phyloP scores from a whole-genome alignment of 2,888 invertebrate species.

The Stictocephala bisonia region DNA sequence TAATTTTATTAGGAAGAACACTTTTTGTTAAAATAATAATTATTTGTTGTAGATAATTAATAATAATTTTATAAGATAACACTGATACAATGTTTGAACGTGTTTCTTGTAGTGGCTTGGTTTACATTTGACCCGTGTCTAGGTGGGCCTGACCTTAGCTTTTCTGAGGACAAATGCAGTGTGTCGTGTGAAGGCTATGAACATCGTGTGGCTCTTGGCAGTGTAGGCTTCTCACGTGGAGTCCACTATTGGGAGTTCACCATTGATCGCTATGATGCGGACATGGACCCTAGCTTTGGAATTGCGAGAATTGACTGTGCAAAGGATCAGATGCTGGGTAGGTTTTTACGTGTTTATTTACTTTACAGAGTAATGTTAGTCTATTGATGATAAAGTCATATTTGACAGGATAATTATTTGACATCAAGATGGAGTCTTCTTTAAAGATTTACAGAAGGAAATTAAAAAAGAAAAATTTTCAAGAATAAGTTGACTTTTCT shows the following conservation, averaged over 20 bases:
- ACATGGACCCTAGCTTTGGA: slow-evolving; percentile 97
- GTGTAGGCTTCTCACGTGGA: slow-evolving; percentile 94
- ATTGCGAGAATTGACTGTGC: slow-evolving; percentile 92
- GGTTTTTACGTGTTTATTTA: no score
- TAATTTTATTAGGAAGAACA: no score
- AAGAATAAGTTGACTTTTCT: no score
- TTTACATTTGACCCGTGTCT: slow-evolving; percentile 90
- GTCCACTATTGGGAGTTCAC: slow-evolving; percentile 97
- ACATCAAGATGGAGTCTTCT: no score
- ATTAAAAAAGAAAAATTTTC: no score
- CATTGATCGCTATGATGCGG: slow-evolving; percentile 93
- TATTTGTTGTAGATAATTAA: not conserved
- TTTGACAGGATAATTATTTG: no score
- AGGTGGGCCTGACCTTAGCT: slow-evolving; percentile 84
- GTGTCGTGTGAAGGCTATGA: slow-evolving; percentile 87
- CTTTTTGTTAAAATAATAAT: no score
- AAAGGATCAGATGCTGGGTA: slow-evolving; percentile 95
- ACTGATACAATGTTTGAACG: no score
- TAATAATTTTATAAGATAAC: no score
- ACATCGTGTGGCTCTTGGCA: slow-evolving; percentile 91
- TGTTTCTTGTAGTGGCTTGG: slow-evolving; percentile 96
- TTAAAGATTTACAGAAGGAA: no score
- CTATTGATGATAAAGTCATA: no score
- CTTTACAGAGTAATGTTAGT: no score
- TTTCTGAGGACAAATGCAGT: slow-evolving; percentile 66